Conservation (phyloP, 2,888 invertebrate species). For the Caenorhabditis afra region DNA sequence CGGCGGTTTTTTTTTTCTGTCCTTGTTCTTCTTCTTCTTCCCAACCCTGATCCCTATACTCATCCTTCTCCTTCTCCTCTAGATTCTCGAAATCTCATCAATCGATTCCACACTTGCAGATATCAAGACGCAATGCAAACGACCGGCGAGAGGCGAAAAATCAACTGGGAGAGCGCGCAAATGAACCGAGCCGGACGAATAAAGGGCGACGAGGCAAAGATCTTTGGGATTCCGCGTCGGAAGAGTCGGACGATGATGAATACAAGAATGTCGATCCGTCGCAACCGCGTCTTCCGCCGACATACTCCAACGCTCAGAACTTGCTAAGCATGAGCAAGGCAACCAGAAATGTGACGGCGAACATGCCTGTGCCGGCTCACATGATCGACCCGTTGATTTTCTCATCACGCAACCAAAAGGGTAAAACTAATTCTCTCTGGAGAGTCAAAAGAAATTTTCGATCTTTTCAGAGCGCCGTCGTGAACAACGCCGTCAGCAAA, state of each 20-base stretch:
- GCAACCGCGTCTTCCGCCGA: conserved; percentile 51
- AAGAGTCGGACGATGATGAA: conserved; percentile 55
- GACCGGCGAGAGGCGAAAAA: conserved; percentile 39
- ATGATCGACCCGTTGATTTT: conserved; percentile 60
- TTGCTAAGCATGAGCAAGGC: conserved; percentile 42
- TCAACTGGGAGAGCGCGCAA: conserved; percentile 49
- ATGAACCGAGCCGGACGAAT: conserved; percentile 56
- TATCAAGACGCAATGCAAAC: conserved; percentile 48
- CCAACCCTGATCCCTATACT: too few relatives aligned
- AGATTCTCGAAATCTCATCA: too few relatives aligned
- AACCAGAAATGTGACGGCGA: conserved; percentile 43
- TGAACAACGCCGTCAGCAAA: conserved; percentile 32
- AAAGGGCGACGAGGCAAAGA: conserved; percentile 40
- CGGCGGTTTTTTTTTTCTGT: too few relatives aligned
- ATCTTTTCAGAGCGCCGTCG: conserved; percentile 44
- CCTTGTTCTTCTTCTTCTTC: too few relatives aligned
- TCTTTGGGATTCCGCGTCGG: conserved; percentile 27
- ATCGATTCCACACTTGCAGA: too few relatives aligned
- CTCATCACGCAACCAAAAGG: conserved; percentile 16
- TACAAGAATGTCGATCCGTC: conserved; percentile 50
- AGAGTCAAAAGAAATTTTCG: too few relatives aligned
- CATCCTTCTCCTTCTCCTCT: too few relatives aligned
- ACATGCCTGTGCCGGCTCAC: conserved; percentile 65
- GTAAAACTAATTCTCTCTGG: too few relatives aligned
- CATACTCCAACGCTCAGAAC: conserved; percentile 57